Conservation (phyloP, 2,888 invertebrate species). For the Cataglyphis livida region DNA sequence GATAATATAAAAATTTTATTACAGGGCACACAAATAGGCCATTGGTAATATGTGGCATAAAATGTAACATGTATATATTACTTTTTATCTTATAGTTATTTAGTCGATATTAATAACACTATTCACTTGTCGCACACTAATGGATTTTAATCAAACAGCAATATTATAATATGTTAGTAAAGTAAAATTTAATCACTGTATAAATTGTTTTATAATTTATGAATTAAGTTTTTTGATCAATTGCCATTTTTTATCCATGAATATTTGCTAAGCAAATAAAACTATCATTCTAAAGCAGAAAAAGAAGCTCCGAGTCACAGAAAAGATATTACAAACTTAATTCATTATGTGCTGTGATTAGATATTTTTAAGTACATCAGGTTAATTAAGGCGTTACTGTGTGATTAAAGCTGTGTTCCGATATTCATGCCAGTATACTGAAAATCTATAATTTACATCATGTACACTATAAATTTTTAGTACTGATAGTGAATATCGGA, state of each 20-base stretch:
- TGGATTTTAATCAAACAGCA: conserved; percentile 46
- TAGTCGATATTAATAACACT: conserved; percentile 26
- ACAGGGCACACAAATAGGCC: conserved; percentile 1
- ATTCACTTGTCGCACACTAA: conserved; percentile 35
- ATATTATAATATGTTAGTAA: conserved; percentile 29
- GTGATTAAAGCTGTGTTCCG: conserved; percentile 58
- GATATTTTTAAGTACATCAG: conserved; percentile 70
- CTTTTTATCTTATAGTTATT: conserved; percentile 25
- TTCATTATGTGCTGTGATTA: conserved; percentile 74
- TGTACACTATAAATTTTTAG: too few relatives aligned
- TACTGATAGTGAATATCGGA: too few relatives aligned
- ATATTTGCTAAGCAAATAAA: conserved; percentile 28
- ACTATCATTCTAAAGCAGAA: conserved; percentile 54
- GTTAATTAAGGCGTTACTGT: conserved; percentile 68
- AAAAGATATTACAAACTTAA: conserved; percentile 60
- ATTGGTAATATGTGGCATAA: conserved; percentile 1
- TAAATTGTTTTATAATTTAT: conserved; percentile 35
- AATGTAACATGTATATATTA: conserved; percentile 32
- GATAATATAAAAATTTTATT: conserved; percentile 4
- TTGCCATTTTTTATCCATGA: conserved; percentile 19
- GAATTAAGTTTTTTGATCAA: conserved; percentile 48
- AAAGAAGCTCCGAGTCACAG: conserved; percentile 51
- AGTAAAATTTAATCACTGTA: conserved; percentile 23
- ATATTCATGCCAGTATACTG: too few relatives aligned
- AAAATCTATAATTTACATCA: too few relatives aligned